Base-by-base conservation (phyloP, 2,888 invertebrate species). In the Podabrus alpinus region DNA sequence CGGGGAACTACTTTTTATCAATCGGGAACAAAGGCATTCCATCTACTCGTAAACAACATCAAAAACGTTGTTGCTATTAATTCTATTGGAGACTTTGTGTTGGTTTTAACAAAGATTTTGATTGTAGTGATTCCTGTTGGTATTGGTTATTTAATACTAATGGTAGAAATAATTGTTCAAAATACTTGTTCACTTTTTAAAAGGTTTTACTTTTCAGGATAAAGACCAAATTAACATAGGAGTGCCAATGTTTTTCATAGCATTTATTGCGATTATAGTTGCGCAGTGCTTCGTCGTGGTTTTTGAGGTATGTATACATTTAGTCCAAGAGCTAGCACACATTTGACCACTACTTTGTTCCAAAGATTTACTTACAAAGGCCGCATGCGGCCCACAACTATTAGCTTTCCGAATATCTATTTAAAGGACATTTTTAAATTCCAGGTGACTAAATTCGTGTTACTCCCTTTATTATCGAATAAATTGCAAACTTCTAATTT, bases 231-330 rank as follows among this genome's bases (percentile, higher is more conserved):
- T 92, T 1, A 88, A 90, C 67, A 90, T 92, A 82, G 86, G 89
- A n/a, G 88, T 93, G 61, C 92, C 93, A 3, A 87, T 94, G 15
- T 83, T 89, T 7, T 82, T 94, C 1, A 90, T 89, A 17, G 92
- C 89, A 72, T 81, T 92, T n/a, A 92, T 93, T 82, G 91, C 93
- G 1, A 93, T 91, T 83, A 88, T 93, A 74, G 90, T 93, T 24
- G 90, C 93, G 2, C 92, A 94, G 83, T 92, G 92, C 82, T 93
- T 94, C 83, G 89, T 94, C 76, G 92, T 92, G 7, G 91, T 94
- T 17, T 94, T 93, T 83, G 93, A 94, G 90, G 93, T 93, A 86
- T 88, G 13, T 13, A 9, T 15, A 15, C n/a, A 9, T 15, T n/a
- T n/a, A n/a, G n/a, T n/a, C n/a, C n/a, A n/a, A n/a, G n/a, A n/a